Evolutionary conservation across 2,888 invertebrate species (phyloP), one percentile per base, ranked within the genome.

Genomic region (Acholoe squamosa): DNA sequence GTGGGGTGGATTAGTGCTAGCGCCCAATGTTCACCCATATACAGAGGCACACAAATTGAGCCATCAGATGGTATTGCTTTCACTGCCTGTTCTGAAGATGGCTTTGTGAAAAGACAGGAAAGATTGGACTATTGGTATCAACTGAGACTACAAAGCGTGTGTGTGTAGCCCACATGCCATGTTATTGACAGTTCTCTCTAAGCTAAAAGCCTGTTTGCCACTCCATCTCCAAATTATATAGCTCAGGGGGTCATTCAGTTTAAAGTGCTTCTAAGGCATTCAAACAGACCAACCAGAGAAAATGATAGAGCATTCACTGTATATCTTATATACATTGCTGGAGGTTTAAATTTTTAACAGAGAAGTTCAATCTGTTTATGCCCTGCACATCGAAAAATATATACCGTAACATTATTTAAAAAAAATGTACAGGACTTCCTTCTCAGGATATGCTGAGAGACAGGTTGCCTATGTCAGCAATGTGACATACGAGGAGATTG

Each of bases 181-280:
- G 61, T 61, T 19, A 61, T 61, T 61, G 61, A 61, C n/a, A 61
- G 19, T 19, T 12, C n/a, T 61, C 22, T 19, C 61, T 61, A n/a
- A n/a, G 61, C 61, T 61, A 61, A 61, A 61, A 61, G 61, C 61
- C 61, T n/a, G 43, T 43, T 61, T 61, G 19, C 61, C 61, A n/a
- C 22, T n/a, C 22, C 19, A n/a, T 19, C 61, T n/a, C n/a, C 61
- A 61, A 61, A 61, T 61, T 61, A n/a, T 19, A n/a, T n/a, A 61
- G 61, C 61, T n/a, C 19, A 61, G 43, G 43, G n/a, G 61, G 61
- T 61, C 61, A 61, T 61, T 19, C 12, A n/a, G 61, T 61, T 61
- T 61, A 14, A 61, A 61, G 19, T 61, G 61, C 1, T 7, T n/a
- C 61, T 3, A 7, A 10, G 5, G 43, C 43, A 43, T 43, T 7